Base-by-base conservation (phyloP, 1,140 invertebrate species). In the Diachasmimorpha longicaudata region DNA sequence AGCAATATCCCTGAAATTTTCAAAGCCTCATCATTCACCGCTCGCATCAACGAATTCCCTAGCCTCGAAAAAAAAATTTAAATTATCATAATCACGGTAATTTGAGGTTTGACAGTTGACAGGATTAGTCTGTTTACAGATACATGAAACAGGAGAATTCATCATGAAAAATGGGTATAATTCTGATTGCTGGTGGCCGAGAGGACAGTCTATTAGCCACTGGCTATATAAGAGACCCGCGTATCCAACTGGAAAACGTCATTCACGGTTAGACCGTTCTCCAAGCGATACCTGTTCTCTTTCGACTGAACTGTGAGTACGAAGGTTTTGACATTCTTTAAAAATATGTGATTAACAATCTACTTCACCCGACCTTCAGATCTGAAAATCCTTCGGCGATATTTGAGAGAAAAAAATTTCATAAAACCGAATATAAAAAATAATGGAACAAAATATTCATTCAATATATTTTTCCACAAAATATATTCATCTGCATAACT, bases 201-300 rank as follows among this genome's bases (percentile, higher is more conserved):
- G 13, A 14, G 48, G 48, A 52, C 48, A n/a, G n/a, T 10, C 39
- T 19, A 58, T 19, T 58, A 16, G 9, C 52, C 25, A 52, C 31
- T 66, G 73, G 16, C 42, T 74, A 68, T 74, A 74, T 74, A 74
- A 63, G 42, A 63, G 58, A 23, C 42, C 44, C 37, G 44, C 31
- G 48, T 42, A 42, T 52, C 48, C 25, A n/a, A 23, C 23, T 46
- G 42, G 16, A 14, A 23, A 31, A 69, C 42, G 25, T 46, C 73
- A 74, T 74, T 74, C 73, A 74, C 73, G 63, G 66, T 68, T 44
- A 25, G 16, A 13, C 73, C 73, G 66, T 69, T 74, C 73, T 68
- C 73, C 46, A 74, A 37, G 63, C 58, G 3, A 3, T 66, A 42
- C 16, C 63, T 74, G 21, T 66, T 25, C 48, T 67, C 23, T 67